These are phyloP conservation scores for Cheilosia soror DNA, from an alignment of 2,888 invertebrate genomes.

Conservation along the genomic window DNA sequence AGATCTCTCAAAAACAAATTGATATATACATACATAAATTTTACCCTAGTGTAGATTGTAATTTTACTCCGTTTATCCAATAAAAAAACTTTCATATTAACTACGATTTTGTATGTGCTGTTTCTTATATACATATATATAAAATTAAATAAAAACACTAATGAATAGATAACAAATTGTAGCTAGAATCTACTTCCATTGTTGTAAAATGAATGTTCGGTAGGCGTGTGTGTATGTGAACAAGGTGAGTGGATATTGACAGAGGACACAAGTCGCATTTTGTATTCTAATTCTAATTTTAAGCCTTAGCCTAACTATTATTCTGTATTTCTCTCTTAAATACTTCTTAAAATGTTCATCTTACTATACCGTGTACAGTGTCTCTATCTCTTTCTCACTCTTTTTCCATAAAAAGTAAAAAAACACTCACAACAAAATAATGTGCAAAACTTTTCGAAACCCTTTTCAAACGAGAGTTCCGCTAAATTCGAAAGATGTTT, in stretches of 20 bases:
- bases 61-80: constrained; percentile 45
- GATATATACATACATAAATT: constrained; percentile 27
- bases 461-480: no score
- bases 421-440: background rate
- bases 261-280: constrained; percentile 36
- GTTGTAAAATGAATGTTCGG: constrained; percentile 40
- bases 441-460: constrained; percentile 20
- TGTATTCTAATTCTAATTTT: constrained; percentile 49
- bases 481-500: no score
- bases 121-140: constrained; percentile 58
- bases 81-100: constrained; percentile 28
- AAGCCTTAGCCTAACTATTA: constrained; percentile 18
- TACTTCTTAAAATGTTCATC: constrained; percentile 35
- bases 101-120: constrained; percentile 68
- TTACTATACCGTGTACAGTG: constrained; percentile 32
- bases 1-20: constrained; percentile 29
- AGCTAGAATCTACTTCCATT: constrained; percentile 72
- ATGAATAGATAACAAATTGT: constrained; percentile 66
- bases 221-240: constrained; percentile 19
- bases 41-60: constrained; percentile 55
- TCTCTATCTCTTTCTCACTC: constrained; percentile 11
- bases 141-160: constrained; percentile 20
- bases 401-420: constrained; percentile 1
- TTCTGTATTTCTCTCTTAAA: constrained; percentile 34
- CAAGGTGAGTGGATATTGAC: no score